These are phyloP conservation scores for Torymus tubicola DNA, from an alignment of 2,888 invertebrate species.

Conservation along the genomic window DNA sequence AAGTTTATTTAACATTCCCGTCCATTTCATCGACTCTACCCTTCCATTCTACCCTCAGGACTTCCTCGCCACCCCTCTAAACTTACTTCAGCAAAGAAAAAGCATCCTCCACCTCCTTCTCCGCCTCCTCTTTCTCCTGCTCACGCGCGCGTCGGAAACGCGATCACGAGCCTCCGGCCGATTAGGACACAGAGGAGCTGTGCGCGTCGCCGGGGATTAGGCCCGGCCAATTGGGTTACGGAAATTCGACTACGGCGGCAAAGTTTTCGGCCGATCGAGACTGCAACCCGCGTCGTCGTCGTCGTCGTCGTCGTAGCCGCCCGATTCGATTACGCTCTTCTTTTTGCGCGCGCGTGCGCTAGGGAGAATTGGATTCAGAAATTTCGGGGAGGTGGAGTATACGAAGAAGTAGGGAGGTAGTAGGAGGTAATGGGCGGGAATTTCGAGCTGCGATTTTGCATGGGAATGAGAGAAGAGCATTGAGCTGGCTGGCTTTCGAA, in stretches of 20 bases:
- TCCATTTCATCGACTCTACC: not conserved
- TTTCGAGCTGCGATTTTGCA: not conserved
- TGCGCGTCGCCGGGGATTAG: slow-evolving; percentile 26
- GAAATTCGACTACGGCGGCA: slow-evolving; percentile 47
- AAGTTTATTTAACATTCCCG: not conserved
- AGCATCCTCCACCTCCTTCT: slow-evolving; percentile 12
- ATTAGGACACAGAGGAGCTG: slow-evolving; percentile 38
- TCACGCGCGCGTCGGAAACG: slow-evolving; percentile 31
- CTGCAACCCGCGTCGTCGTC: slow-evolving; percentile 35
- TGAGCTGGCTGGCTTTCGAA: too few species aligned
- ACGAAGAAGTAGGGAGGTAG: too few species aligned
- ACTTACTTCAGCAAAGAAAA: not conserved
- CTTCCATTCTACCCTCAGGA: too few species aligned
- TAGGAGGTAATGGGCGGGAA: not conserved
- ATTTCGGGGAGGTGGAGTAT: not conserved
- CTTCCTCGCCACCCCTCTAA: too few species aligned
- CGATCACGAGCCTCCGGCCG: slow-evolving; percentile 49
- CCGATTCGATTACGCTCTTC: slow-evolving; percentile 50
- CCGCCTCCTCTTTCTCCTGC: not conserved
- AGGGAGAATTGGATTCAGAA: slow-evolving; percentile 21
- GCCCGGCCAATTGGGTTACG: slow-evolving; percentile 55
- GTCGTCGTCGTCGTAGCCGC: slow-evolving; percentile 5
- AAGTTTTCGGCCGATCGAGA: slow-evolving; percentile 49
- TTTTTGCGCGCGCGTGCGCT: not conserved
- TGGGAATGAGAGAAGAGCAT: not conserved